Conservation (phyloP, 2,888 invertebrate genomes). For the Drosophila pseudotalamancana region DNA sequence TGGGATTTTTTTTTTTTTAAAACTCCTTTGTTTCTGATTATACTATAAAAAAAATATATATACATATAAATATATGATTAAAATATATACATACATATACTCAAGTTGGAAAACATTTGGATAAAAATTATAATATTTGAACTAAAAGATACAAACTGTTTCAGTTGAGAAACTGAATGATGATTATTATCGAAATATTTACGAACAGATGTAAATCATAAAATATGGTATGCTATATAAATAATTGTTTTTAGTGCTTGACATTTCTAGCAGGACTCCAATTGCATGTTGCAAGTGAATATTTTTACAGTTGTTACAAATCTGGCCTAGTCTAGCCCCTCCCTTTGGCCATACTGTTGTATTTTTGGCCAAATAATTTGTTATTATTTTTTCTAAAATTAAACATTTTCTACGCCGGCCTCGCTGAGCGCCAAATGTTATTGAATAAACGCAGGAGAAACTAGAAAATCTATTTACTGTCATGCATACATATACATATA, state of each 20-base stretch:
- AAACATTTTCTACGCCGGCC: slow-evolving; percentile 69
- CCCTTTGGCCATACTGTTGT: slow-evolving; percentile 36
- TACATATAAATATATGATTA: too few relatives aligned
- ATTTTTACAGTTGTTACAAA: slow-evolving; percentile 14
- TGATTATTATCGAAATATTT: too few relatives aligned
- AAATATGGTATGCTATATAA: not conserved
- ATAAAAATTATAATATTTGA: too few relatives aligned
- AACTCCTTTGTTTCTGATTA: too few relatives aligned
- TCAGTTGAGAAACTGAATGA: too few relatives aligned
- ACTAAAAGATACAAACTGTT: too few relatives aligned
- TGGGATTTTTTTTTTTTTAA: too few relatives aligned
- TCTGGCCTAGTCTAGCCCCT: slow-evolving; percentile 18
- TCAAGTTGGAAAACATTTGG: too few relatives aligned
- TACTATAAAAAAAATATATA: too few relatives aligned
- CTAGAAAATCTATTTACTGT: slow-evolving; percentile 62
- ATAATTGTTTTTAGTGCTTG: not conserved
- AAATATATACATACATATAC: too few relatives aligned
- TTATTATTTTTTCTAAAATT: slow-evolving; percentile 68
- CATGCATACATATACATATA: slow-evolving; percentile 1
- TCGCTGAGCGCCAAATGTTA: slow-evolving; percentile 67
- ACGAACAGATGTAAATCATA: too few relatives aligned
- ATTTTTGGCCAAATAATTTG: slow-evolving; percentile 57
- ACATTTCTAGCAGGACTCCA: not conserved
- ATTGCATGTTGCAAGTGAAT: slow-evolving; percentile 2
- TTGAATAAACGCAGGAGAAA: slow-evolving; percentile 59